Conservation (phyloP, 2,888 invertebrate species). For the Macaria notata region DNA sequence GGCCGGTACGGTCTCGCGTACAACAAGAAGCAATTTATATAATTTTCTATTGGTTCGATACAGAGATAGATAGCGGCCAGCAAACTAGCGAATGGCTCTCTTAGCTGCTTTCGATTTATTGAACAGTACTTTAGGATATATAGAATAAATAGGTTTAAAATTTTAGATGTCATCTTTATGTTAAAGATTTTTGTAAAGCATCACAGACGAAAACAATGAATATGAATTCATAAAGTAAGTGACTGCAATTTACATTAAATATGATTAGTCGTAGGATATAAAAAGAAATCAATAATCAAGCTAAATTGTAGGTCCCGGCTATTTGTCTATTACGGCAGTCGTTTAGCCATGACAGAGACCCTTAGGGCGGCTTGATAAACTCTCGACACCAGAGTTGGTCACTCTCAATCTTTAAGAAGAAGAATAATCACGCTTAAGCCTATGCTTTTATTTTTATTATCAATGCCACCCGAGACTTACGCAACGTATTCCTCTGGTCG, state of each 20-base stretch:
- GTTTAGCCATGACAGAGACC: conserved; percentile 9
- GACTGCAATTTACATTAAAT: no score
- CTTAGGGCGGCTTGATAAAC: no score
- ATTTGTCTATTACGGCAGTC: conserved; percentile 30
- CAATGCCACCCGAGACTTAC: conserved; percentile 42
- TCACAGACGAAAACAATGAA: no score
- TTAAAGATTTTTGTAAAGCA: no score
- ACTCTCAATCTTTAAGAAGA: no score
- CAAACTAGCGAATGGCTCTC: conserved; percentile 32
- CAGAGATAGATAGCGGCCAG: conserved; percentile 46
- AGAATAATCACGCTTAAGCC: conserved; percentile 56
- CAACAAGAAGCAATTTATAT: conserved; percentile 68
- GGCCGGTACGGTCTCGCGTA: conserved; percentile 40
- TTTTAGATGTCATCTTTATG: no score
- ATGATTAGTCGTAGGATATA: no score
- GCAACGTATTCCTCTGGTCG: conserved; percentile 42
- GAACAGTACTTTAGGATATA: neutral
- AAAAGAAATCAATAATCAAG: no score
- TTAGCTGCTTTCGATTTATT: conserved; percentile 1
- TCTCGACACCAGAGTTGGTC: no score
- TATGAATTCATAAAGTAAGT: no score
- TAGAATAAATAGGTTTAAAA: no score
- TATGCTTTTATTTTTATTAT: conserved; percentile 59
- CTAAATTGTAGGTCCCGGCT: no score
- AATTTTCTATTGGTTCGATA: conserved; percentile 67